Evolutionary conservation across 2,797 vertebrate genomes (phyloP).

Genomic region (Myotis pilosus): DNA sequence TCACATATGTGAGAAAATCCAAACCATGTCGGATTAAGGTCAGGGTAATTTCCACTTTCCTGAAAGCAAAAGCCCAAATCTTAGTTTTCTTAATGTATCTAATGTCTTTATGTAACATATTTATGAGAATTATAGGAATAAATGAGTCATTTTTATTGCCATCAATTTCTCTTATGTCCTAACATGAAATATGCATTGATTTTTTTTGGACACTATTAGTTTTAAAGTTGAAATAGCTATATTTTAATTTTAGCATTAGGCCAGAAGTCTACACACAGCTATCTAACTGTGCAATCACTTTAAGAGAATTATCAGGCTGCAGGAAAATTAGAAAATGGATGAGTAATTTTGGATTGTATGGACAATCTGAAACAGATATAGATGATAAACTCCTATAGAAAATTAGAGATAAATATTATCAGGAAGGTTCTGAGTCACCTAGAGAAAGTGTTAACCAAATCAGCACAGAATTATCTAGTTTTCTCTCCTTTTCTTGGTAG

Average conservation of each 20-base stretch:
- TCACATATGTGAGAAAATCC: conserved; percentile 14
- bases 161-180: conserved; percentile 32
- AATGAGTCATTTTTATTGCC: conserved; percentile 1
- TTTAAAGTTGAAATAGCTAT: conserved; percentile 46
- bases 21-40: background rate
- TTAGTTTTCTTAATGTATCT: background rate
- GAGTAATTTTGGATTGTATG: conserved; percentile 15
- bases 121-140: conserved; percentile 25
- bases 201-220: background rate
- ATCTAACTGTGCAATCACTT: background rate
- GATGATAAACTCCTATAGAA: background rate
- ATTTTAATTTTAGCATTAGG: conserved; percentile 6
- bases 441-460: background rate
- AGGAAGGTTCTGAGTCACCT: background rate
- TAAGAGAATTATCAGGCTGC: conserved; percentile 28
- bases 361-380: background rate
- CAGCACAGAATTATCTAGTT: background rate
- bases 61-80: conserved; percentile 9
- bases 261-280: conserved; percentile 29
- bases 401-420: conserved; percentile 37
- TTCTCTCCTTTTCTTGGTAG: background rate
- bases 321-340: conserved; percentile 24
- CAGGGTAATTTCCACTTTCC: conserved; percentile 21
- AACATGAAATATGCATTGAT: background rate
- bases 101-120: background rate